Evolutionary conservation across 2,888 invertebrate genomes (phyloP).

Genomic region (Drosophila borborema): DNA sequence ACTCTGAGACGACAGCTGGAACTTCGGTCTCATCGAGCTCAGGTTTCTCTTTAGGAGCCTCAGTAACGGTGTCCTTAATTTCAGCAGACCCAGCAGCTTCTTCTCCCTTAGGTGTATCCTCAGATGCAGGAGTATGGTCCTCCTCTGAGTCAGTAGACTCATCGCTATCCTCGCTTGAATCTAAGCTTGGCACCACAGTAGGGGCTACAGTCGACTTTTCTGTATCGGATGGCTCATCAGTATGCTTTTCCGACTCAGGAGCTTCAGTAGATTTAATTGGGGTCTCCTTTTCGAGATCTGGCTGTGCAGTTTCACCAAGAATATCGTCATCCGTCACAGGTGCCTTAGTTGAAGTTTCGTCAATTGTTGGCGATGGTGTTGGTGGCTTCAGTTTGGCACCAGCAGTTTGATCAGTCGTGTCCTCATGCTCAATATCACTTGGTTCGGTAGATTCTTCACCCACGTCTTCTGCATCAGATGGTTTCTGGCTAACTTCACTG

Average conservation of each 20-base stretch:
- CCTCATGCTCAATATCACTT: slow-evolving; percentile 36
- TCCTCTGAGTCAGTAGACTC: slow-evolving; percentile 79
- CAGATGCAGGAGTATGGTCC: slow-evolving; percentile 59
- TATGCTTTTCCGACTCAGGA: slow-evolving; percentile 33
- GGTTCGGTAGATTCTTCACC: slow-evolving; percentile 65
- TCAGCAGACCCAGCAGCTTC: slow-evolving; percentile 48
- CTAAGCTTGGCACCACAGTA: slow-evolving; percentile 59
- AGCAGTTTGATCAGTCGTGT: slow-evolving; percentile 42
- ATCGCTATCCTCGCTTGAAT: slow-evolving; percentile 74
- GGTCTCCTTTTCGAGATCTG: slow-evolving; percentile 38
- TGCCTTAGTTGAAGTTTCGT: slow-evolving; percentile 39
- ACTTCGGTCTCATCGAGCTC: slow-evolving; percentile 48
- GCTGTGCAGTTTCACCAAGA: slow-evolving; percentile 41
- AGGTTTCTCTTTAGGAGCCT: slow-evolving; percentile 60
- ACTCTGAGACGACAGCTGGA: slow-evolving; percentile 51
- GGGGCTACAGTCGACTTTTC: slow-evolving; percentile 53
- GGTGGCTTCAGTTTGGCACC: slow-evolving; percentile 57
- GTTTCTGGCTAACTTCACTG: slow-evolving; percentile 43
- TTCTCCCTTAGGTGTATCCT: slow-evolving; percentile 45
- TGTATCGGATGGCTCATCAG: slow-evolving; percentile 35
- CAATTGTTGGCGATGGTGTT: slow-evolving; percentile 33
- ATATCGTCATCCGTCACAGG: slow-evolving; percentile 43
- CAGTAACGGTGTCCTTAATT: slow-evolving; percentile 43
- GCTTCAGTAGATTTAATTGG: slow-evolving; percentile 40
- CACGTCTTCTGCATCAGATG: slow-evolving; percentile 53